phyloP scores from a whole-genome alignment of 2,888 invertebrate species.

The Leptinotarsa tumamoca region DNA sequence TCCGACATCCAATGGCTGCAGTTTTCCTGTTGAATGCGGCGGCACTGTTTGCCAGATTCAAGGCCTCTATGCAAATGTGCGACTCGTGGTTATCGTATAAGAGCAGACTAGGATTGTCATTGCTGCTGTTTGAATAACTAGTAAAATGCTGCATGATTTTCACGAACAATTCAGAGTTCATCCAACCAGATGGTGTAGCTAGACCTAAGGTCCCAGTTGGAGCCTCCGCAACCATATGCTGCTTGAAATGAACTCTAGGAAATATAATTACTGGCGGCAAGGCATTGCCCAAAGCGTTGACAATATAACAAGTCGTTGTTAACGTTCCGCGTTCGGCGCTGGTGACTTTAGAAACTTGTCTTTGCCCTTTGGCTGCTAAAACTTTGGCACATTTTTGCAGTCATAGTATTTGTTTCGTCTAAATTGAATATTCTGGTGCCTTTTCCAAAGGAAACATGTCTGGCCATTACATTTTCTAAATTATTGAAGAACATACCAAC shows the following conservation, averaged over 20 bases:
- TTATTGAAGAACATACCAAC: neutral
- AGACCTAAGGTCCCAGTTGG: neutral
- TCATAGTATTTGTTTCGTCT: too few relatives aligned
- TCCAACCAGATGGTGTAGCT: neutral
- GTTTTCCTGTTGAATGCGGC: neutral
- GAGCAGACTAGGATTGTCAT: too few relatives aligned
- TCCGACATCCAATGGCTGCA: neutral
- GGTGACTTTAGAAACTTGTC: too few relatives aligned
- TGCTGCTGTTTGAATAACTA: too few relatives aligned
- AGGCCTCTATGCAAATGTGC: too few relatives aligned
- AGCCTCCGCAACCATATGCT: too few relatives aligned
- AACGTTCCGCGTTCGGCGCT: too few relatives aligned
- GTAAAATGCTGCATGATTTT: neutral
- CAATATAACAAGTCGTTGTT: too few relatives aligned
- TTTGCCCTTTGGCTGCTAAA: too few relatives aligned
- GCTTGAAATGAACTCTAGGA: neutral
- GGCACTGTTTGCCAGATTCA: neutral
- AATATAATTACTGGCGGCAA: neutral
- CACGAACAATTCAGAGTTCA: neutral
- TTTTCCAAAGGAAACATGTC: neutral
- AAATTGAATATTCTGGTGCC: slow-evolving; percentile 1
- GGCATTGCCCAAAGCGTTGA: neutral
- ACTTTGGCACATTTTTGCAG: too few relatives aligned
- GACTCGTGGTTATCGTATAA: too few relatives aligned
- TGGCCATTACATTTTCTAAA: neutral